These are phyloP conservation scores for Pardosa pseudoannulata DNA, from an alignment of 2,888 invertebrate species.

Conservation along the genomic window DNA sequence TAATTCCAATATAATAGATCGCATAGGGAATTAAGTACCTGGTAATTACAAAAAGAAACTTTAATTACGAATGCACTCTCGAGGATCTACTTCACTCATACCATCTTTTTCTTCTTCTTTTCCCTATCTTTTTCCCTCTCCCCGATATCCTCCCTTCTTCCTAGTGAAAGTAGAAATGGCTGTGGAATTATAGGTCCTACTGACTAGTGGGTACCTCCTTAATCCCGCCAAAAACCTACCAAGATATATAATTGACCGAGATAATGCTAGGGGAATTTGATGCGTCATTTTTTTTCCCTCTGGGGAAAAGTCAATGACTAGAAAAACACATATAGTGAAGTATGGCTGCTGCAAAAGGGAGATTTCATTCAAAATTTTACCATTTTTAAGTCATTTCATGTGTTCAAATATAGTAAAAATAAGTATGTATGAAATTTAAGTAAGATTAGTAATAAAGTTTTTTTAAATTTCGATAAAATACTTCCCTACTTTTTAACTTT, in stretches of 20 bases:
- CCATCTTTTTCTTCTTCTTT: neutral
- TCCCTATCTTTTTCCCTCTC: neutral
- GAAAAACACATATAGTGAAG: constrained; percentile 5
- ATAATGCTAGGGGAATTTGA: neutral
- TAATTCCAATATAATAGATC: too few relatives aligned
- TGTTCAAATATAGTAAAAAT: too few relatives aligned
- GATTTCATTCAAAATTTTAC: neutral
- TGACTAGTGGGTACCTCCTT: constrained; percentile 43
- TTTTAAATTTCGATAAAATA: too few relatives aligned
- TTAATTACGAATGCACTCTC: too few relatives aligned
- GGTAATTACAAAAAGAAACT: too few relatives aligned
- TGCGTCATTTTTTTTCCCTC: neutral
- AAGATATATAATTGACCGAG: neutral
- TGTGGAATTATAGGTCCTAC: constrained; percentile 57
- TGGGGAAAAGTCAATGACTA: neutral
- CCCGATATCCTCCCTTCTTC: neutral
- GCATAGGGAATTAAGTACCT: too few relatives aligned
- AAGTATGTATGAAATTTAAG: too few relatives aligned
- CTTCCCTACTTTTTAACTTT: too few relatives aligned
- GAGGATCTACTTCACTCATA: too few relatives aligned
- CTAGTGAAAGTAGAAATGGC: constrained; percentile 25
- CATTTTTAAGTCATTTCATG: too few relatives aligned
- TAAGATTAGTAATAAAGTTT: too few relatives aligned
- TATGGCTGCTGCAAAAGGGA: neutral
- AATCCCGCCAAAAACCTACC: constrained; percentile 26